phyloP scores from a whole-genome alignment of 2,888 invertebrate genomes.

The Alsophila aescularia region DNA sequence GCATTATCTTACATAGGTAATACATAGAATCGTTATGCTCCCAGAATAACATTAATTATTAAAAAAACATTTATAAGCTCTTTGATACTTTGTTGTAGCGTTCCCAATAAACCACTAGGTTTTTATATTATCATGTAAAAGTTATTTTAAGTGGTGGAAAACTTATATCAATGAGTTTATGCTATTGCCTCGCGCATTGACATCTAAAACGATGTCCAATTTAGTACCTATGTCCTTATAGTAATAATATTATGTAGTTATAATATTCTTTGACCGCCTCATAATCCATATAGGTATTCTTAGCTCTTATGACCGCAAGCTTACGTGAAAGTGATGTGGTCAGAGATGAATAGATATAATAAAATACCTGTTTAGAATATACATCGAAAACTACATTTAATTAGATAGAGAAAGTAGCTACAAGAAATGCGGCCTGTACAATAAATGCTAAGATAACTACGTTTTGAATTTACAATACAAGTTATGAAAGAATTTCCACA shows the following conservation, averaged over 20 bases:
- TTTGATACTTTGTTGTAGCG: conserved; percentile 17
- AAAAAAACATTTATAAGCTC: conserved; percentile 21
- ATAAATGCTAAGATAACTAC: too few relatives aligned
- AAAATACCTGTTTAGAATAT: neutral
- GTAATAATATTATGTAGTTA: too few relatives aligned
- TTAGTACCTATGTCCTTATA: too few relatives aligned
- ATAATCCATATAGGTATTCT: too few relatives aligned
- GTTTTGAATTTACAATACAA: neutral
- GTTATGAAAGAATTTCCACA: too few relatives aligned
- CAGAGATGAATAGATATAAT: neutral
- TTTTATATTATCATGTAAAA: neutral
- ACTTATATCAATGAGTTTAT: conserved; percentile 55
- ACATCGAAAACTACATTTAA: neutral
- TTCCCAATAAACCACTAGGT: conserved; percentile 3
- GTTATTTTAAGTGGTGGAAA: conserved; percentile 2
- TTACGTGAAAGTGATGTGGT: conserved; percentile 7
- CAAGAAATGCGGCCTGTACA: neutral
- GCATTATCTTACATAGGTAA: conserved; percentile 37
- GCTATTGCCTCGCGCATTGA: conserved; percentile 44
- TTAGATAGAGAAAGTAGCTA: neutral
- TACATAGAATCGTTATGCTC: conserved; percentile 24
- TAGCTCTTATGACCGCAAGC: neutral
- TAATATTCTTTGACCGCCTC: too few relatives aligned
- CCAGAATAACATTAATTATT: conserved; percentile 16
- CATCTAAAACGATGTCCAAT: neutral